Conservation (phyloP, 1,140 invertebrate species). For the Drosophila willistoni region DNA sequence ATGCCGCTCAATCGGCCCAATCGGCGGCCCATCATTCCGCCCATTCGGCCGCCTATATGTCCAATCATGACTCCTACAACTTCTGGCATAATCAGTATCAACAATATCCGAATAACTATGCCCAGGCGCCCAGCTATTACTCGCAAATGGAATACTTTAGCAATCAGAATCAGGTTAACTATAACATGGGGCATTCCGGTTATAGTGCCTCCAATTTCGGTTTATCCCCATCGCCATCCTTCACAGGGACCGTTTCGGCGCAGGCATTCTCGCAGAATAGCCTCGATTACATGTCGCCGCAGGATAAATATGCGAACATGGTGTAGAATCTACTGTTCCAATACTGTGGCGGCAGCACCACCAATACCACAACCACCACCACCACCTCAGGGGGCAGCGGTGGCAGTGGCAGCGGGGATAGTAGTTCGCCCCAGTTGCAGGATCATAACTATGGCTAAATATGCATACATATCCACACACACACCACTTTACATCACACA, state of each 20-base stretch:
- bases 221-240: conserved; percentile 74
- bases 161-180: conserved; percentile 83
- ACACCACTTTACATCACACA: not conserved
- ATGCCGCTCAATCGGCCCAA: conserved; percentile 73
- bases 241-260: conserved; percentile 77
- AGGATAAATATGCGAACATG: conserved; percentile 83
- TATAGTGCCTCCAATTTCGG: conserved; percentile 81
- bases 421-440: conserved; percentile 23
- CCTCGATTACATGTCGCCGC: conserved; percentile 83
- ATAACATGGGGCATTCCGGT: conserved; percentile 82
- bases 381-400: conserved; percentile 50
- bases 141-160: conserved; percentile 88
- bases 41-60: conserved; percentile 79
- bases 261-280: conserved; percentile 82
- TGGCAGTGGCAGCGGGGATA: conserved; percentile 27
- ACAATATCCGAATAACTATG: conserved; percentile 86
- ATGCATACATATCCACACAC: conserved; percentile 21
- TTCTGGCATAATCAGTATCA: conserved; percentile 83
- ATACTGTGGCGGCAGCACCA: conserved; percentile 70
- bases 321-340: conserved; percentile 83
- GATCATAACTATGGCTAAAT: conserved; percentile 17
- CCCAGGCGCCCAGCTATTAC: conserved; percentile 84
- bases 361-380: conserved; percentile 43
- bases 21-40: conserved; percentile 70
- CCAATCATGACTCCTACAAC: conserved; percentile 82